These are phyloP conservation scores for Toxotes chatareus DNA, from an alignment of 2,113 vertebrate genomes.

Conservation along the genomic window DNA sequence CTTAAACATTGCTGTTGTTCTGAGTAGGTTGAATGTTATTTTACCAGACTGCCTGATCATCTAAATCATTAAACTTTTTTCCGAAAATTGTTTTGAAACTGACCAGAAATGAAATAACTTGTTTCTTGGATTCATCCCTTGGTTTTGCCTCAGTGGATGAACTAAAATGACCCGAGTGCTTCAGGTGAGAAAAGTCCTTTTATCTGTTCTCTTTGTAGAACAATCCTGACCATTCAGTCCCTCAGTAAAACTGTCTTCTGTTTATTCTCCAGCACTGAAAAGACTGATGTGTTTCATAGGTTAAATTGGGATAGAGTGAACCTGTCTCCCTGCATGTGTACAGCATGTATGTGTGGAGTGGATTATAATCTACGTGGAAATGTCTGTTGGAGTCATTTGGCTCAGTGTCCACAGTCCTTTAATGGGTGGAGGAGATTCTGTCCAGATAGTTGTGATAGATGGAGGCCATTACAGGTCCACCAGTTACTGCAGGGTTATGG, in stretches of 20 bases:
- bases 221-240: not conserved
- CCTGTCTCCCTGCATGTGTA: not conserved
- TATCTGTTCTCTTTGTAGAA: not conserved
- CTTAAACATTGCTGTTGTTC: no score
- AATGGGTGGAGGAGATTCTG: slow-evolving; percentile 26
- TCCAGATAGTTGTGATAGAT: slow-evolving; percentile 37
- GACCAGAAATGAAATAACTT: no score
- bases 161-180: not conserved
- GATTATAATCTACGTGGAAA: slow-evolving; percentile 16
- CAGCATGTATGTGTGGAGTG: not conserved
- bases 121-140: not conserved
- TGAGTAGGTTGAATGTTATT: no score
- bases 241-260: no score
- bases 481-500: slow-evolving; percentile 7
- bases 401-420: slow-evolving; percentile 7
- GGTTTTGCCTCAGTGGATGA: not conserved
- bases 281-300: not conserved
- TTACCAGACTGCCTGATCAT: no score
- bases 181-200: no score
- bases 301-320: not conserved
- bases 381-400: slow-evolving; percentile 31
- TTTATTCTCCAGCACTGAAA: not conserved
- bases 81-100: no score
- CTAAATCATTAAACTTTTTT: no score
- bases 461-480: slow-evolving; percentile 35